Percentiles rank a stretch among this genome's conserved stretches.
Evolutionary conservation across 2,113 vertebrate genomes (phyloP).

Genomic region (Nettapus auritus): DNA sequence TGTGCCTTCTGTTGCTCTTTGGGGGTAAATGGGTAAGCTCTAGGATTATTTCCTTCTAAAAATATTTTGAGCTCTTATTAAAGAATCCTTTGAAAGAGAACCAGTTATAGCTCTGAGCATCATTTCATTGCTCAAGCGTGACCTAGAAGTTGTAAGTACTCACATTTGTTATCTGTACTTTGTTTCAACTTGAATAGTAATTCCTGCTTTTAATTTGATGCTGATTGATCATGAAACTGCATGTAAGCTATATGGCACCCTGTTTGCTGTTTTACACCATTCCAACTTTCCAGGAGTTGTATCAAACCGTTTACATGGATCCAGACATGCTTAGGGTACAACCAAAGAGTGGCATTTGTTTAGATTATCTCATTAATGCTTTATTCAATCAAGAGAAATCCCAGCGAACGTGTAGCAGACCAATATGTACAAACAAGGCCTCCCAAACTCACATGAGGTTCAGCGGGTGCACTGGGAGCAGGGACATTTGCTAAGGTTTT

Average conservation of each 20-base stretch:
- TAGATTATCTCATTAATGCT: slow-evolving; percentile 73
- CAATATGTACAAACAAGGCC: background rate
- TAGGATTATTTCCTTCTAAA: background rate
- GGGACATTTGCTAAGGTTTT: background rate
- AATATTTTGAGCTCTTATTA: background rate
- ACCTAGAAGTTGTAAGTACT: slow-evolving; percentile 56
- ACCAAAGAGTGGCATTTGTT: slow-evolving; percentile 62
- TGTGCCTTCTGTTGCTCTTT: background rate
- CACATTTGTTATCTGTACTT: slow-evolving; percentile 60
- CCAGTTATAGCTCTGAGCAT: slow-evolving; percentile 31
- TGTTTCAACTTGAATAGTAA: slow-evolving; percentile 65
- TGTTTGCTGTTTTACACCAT: slow-evolving; percentile 11
- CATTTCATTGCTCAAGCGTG: slow-evolving; percentile 63
- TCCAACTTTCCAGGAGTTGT: slow-evolving; percentile 8
- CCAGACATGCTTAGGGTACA: slow-evolving; percentile 20
- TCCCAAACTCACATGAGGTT: background rate
- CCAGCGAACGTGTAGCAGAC: slow-evolving; percentile 30
- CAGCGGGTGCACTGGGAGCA: background rate
- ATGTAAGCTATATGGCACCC: slow-evolving; percentile 23
- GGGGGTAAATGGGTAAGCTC: background rate
- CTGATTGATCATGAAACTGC: slow-evolving; percentile 31
- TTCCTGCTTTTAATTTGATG: slow-evolving; percentile 70
- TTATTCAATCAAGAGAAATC: slow-evolving; percentile 67
- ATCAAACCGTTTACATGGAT: background rate
- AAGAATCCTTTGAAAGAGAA: slow-evolving; percentile 29